Percentiles rank a stretch among this genome's conserved stretches.
phyloP scores from a whole-genome alignment of 1,140 invertebrate genomes.

The Apis laboriosa region DNA sequence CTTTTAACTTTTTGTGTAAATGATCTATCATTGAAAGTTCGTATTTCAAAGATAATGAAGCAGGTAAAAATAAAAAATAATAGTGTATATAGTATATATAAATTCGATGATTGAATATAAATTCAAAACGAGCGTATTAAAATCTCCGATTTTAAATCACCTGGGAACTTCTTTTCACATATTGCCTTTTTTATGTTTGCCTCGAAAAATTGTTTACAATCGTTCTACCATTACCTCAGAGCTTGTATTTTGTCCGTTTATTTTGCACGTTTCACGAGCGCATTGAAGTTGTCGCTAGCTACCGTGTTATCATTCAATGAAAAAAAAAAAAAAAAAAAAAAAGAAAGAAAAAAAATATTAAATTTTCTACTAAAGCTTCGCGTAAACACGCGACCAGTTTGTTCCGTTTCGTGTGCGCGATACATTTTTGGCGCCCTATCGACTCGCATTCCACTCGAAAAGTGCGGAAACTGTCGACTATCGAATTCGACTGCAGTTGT shows the following conservation, averaged over 20 bases:
- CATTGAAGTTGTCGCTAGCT: neutral
- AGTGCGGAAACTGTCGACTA: neutral
- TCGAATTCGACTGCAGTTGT: slow-evolving; percentile 40
- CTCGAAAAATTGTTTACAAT: slow-evolving; percentile 1
- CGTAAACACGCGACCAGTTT: slow-evolving; percentile 47
- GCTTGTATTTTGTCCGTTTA: slow-evolving; percentile 48
- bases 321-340: neutral
- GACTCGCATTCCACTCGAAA: neutral
- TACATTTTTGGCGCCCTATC: slow-evolving; percentile 30
- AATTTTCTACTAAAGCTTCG: slow-evolving; percentile 41
- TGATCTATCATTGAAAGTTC: too few relatives aligned
- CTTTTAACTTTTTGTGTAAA: too few relatives aligned
- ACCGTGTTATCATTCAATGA: neutral
- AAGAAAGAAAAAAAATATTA: slow-evolving; percentile 1
- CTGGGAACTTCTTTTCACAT: neutral
- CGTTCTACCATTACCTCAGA: neutral
- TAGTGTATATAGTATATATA: too few relatives aligned
- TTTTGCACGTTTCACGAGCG: neutral
- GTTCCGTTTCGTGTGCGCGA: slow-evolving; percentile 9
- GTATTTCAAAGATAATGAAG: too few relatives aligned
- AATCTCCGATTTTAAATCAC: too few relatives aligned
- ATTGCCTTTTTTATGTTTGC: neutral
- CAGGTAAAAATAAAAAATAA: too few relatives aligned
- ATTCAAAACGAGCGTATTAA: too few relatives aligned
- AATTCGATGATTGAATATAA: too few relatives aligned